Percentiles rank a stretch among this genome's conserved stretches.
phyloP scores from a whole-genome alignment of 2,113 vertebrate species.

The Anguilla rostrata region DNA sequence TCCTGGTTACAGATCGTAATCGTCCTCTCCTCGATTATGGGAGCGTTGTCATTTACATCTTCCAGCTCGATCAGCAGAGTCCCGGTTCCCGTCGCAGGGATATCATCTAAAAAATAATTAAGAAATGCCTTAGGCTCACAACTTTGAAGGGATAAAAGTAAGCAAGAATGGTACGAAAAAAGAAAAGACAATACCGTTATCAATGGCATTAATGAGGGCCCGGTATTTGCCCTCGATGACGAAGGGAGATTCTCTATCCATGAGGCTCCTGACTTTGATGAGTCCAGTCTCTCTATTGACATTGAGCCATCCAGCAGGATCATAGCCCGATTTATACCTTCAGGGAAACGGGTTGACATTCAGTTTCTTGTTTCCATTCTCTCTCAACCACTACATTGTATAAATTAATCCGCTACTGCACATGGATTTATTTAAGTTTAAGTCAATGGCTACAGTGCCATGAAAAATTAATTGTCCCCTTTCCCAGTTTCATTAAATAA shows the following conservation, averaged over 20 bases:
- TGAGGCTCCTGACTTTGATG: conserved; percentile 54
- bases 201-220: conserved; percentile 72
- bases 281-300: conserved; percentile 67
- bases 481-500: no score
- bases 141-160: neutral
- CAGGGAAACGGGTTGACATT: conserved; percentile 2
- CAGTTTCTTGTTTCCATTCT: neutral
- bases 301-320: conserved; percentile 73
- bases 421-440: no score
- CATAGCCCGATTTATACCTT: conserved; percentile 77
- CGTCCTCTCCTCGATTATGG: conserved; percentile 49
- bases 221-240: conserved; percentile 75
- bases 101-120: conserved; percentile 32
- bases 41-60: conserved; percentile 63
- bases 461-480: no score
- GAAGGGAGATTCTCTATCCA: conserved; percentile 75
- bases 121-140: neutral
- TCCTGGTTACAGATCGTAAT: conserved; percentile 67
- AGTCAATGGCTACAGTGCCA: no score
- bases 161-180: neutral
- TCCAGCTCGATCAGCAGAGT: conserved; percentile 57
- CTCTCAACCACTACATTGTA: neutral
- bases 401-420: no score
- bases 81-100: conserved; percentile 65
- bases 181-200: conserved; percentile 67